Conservation (phyloP, 2,888 invertebrate species). For the Lochmaea crataegi region DNA sequence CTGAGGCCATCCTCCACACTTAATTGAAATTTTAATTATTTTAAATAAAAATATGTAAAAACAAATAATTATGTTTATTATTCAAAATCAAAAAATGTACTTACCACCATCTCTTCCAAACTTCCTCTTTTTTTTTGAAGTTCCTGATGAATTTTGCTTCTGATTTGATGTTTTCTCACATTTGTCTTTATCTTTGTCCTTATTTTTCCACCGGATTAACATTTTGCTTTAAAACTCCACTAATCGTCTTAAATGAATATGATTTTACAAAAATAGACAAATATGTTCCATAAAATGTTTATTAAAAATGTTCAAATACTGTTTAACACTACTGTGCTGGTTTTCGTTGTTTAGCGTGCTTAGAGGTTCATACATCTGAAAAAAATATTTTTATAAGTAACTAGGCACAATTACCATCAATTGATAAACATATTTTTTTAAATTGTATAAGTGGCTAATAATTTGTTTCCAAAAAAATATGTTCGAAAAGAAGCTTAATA, state of each 20-base stretch:
- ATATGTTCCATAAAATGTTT: background rate
- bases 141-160: conserved; percentile 63
- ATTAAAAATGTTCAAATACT: background rate
- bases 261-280: conserved; percentile 10
- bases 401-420: too few species aligned
- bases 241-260: conserved; percentile 13
- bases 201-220: conserved; percentile 88
- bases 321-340: background rate
- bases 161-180: conserved; percentile 66
- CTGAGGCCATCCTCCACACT: too few species aligned
- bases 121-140: conserved; percentile 81
- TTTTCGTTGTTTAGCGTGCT: conserved; percentile 11
- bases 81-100: conserved; percentile 46
- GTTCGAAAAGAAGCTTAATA: too few species aligned
- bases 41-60: too few species aligned
- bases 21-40: too few species aligned
- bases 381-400: background rate
- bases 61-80: background rate
- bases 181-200: conserved; percentile 81
- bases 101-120: conserved; percentile 84
- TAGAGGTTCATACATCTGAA: conserved; percentile 6
- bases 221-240: conserved; percentile 61
- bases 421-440: too few species aligned
- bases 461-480: too few species aligned
- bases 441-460: too few species aligned